phyloP scores from a whole-genome alignment of 1,140 invertebrate species.

The Colletes gigas region DNA sequence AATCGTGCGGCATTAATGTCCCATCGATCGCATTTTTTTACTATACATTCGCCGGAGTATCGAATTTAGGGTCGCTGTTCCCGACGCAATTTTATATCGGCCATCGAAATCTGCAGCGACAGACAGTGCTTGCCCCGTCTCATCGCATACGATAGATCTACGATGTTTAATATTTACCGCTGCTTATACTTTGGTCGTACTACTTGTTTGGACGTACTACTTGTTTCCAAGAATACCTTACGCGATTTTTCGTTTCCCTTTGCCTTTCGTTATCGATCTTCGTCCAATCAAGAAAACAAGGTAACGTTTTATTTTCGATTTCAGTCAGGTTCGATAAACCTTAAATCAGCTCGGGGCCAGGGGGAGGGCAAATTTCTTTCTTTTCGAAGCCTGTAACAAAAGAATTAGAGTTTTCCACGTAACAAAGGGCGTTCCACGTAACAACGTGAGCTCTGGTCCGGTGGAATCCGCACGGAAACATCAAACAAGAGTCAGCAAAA shows the following conservation, averaged over 20 bases:
- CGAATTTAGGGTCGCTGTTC: neutral
- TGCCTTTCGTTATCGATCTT: neutral
- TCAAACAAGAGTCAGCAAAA: slow-evolving; percentile 1
- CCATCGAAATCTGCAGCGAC: slow-evolving; percentile 10
- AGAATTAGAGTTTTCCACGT: neutral
- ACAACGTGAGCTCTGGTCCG: neutral
- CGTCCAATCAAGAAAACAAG: neutral
- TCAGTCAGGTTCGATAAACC: neutral
- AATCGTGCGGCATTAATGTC: slow-evolving; percentile 54
- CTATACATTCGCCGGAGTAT: slow-evolving; percentile 6
- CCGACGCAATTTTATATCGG: neutral
- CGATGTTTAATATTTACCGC: slow-evolving; percentile 11
- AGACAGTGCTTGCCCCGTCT: slow-evolving; percentile 12
- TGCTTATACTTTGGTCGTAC: neutral
- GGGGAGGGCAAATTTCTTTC: neutral
- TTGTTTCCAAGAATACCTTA: neutral
- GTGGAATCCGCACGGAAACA: neutral
- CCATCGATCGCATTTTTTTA: slow-evolving; percentile 45
- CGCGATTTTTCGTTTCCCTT: no score
- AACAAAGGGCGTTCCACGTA: neutral
- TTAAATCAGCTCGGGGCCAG: neutral
- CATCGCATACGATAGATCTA: neutral
- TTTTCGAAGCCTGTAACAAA: neutral
- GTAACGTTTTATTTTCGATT: neutral
- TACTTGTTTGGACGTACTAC: neutral